Evolutionary conservation across 2,797 vertebrate genomes (phyloP), one percentile per base, ranked within the genome.

Genomic region (Lagodon rhomboides): DNA sequence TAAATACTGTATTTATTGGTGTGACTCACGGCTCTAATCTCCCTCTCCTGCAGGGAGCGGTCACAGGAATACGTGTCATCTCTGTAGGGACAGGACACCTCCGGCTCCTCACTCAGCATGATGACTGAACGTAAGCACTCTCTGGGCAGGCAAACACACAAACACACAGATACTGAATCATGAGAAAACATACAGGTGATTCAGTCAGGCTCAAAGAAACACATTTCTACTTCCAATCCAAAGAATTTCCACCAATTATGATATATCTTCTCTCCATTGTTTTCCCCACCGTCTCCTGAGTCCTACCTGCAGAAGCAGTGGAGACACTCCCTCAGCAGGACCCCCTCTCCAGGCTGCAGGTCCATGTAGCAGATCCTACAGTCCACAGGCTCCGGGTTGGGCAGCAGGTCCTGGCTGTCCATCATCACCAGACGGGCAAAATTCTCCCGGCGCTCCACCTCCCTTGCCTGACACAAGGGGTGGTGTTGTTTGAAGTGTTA

Each of bases 221-320:
- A 27, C 11, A 17, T 3, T 22, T 22, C 3, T 38, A 3, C 6
- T 3, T 3, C 23, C 5, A 38, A 10, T 38, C 6, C 34, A 38
- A 8, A 56, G n/a, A 67, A 12, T 58, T 23, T 27, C 5, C 16
- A 73, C 12, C 3, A 7, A 1, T 51, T 64, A 4, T 11, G 3
- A 43, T 44, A 15, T 1, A 44, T 54, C 16, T 23, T 11, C 6
- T 12, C 12, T 12, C 8, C 27, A 0, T n/a, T 3, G 13, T 18
- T n/a, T 25, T 46, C 17, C 43, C 18, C 9, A 38, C 41, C 38
- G 5, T n/a, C 22, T 0, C 23, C 23, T 27, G 41, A 51, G 7
- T 55, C 83, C 89, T 74, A 97, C 97, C 89, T 96, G 95, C 97
- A 98, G 91, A 97, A 98, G 89, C 95, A 97, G 93, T 97, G 97